Base-by-base conservation (phyloP, 2,888 invertebrate species). In the Ditula angustiorana region DNA sequence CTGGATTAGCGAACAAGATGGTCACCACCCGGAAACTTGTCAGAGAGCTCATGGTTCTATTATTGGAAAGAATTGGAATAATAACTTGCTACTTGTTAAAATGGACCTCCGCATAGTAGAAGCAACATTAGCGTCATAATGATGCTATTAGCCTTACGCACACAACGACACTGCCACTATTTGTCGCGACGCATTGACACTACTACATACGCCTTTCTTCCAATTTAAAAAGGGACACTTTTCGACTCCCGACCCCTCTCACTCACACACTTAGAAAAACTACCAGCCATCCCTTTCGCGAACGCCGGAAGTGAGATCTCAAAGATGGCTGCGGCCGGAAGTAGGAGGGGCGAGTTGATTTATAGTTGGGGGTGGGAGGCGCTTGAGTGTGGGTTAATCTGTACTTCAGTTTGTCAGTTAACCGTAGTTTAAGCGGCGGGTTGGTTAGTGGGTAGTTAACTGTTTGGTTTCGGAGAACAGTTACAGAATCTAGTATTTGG, bases 261-360 rank as follows among this genome's bases (percentile, higher is more conserved):
- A 2, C 33, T 44, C 35, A 26, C 46, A 46, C n/a, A 44, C 50
- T 59, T n/a, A 24, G 41, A 52, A 68, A 75, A 79, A 84, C 78
- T 79, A 77, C 78, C 57, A 58, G 72, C 66, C 69, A 46, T 44
- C 74, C 61, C 53, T 85, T 83, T 73, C 81, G 74, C 74, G 81
- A 73, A 75, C 81, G 73, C 82, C 89, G 91, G 90, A 90, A 87
- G 77, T 91, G 87, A 89, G 88, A 88, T 80, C 82, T 91, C 91
- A 92, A 92, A 92, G 88, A 92, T 92, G 92, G 92, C 90, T 87
- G 88, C 92, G 86, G 85, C 85, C 83, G 88, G 85, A 86, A 78
- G 83, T 90, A 86, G 92, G 92, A 82, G 92, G 88, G 83, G 92
- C 87, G 74, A 79, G 82, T 86, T 90, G 90, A 91, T 89, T 89